A percentile compares a stretch with the other conserved stretches of the same genome.
phyloP scores from a whole-genome alignment of 2,113 vertebrate species.

The Sebastes schlegelii region DNA sequence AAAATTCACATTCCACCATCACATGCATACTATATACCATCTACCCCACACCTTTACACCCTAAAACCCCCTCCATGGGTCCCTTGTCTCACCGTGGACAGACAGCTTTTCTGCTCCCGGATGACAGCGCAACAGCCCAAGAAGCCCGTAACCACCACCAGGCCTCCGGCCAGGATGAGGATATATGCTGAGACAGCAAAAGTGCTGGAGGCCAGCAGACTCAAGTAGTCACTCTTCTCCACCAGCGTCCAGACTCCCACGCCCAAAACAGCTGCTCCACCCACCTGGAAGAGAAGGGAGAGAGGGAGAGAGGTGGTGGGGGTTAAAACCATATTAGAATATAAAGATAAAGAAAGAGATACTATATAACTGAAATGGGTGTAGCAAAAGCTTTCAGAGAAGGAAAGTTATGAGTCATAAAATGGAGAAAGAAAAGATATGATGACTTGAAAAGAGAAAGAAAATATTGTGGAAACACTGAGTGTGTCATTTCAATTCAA shows the following conservation, averaged over 20 bases:
- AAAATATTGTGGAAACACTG: neutral
- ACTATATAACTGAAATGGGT: neutral
- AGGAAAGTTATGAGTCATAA: slow-evolving; percentile 1
- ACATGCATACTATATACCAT: neutral
- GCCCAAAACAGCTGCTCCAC: slow-evolving; percentile 85
- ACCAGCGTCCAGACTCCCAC: slow-evolving; percentile 89
- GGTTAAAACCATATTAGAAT: neutral
- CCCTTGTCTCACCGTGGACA: slow-evolving; percentile 81
- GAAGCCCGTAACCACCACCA: slow-evolving; percentile 89
- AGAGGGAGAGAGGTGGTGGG: neutral
- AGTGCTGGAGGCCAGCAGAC: slow-evolving; percentile 88
- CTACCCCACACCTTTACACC: neutral
- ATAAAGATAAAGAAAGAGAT: neutral
- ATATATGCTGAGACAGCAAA: slow-evolving; percentile 88
- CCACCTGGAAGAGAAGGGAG: slow-evolving; percentile 79
- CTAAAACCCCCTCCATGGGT: neutral
- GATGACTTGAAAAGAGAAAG: neutral
- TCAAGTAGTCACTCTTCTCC: slow-evolving; percentile 89
- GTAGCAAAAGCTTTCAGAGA: neutral
- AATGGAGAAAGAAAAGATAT: neutral
- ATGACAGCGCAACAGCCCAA: slow-evolving; percentile 88
- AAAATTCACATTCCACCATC: neutral
- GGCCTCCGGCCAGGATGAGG: slow-evolving; percentile 86
- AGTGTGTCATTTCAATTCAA: neutral
- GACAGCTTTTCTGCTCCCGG: slow-evolving; percentile 87